These are phyloP conservation scores for Erythrocercus mccallii DNA, from an alignment of 2,113 vertebrate species.

Conservation along the genomic window DNA sequence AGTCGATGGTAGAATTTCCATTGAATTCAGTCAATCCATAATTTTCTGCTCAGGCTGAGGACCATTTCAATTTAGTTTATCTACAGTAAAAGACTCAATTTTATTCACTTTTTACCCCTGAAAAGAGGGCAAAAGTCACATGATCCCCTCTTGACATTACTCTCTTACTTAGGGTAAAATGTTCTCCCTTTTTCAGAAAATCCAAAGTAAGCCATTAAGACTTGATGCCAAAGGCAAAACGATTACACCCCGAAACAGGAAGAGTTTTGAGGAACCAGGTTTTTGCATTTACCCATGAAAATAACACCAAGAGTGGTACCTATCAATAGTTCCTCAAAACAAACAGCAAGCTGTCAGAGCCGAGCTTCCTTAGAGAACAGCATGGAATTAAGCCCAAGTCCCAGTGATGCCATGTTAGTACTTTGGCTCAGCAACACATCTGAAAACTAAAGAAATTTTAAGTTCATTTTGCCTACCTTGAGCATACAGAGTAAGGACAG, in stretches of 20 bases:
- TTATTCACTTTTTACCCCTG: not conserved
- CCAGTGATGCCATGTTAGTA: not conserved
- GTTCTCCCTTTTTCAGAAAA: not conserved
- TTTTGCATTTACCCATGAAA: not conserved
- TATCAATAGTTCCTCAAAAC: not conserved
- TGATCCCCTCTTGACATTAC: not conserved
- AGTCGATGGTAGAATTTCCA: not conserved
- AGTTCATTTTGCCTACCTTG: slow-evolving; percentile 83
- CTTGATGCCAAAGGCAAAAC: not conserved
- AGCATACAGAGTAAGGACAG: slow-evolving; percentile 95
- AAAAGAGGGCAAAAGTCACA: not conserved
- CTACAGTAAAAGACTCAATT: not conserved
- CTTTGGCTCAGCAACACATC: not conserved
- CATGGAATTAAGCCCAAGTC: not conserved
- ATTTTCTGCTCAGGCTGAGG: not conserved
- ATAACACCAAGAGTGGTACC: not conserved
- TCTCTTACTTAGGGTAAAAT: not conserved
- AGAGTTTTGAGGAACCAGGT: not conserved
- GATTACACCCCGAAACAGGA: not conserved
- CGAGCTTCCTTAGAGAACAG: not conserved
- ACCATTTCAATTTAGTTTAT: not conserved
- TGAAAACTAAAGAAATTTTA: not conserved
- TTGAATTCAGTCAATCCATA: accelerated
- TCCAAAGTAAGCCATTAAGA: not conserved
- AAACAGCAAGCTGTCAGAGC: not conserved